Conservation (phyloP, 2,888 invertebrate genomes). For the Ectemnius lituratus region DNA sequence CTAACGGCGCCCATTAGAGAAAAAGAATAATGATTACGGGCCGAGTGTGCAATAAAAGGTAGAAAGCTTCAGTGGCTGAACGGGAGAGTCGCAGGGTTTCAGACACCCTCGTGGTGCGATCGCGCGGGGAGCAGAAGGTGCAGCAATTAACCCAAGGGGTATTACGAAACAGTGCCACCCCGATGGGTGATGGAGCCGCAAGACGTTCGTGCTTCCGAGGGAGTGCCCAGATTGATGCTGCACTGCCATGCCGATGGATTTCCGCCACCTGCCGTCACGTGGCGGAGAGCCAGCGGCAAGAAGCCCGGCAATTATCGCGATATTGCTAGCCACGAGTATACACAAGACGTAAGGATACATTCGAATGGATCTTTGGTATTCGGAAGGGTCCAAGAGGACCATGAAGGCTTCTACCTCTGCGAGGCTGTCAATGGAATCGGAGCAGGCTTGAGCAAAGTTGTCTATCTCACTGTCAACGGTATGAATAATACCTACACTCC, state of each 20-base stretch:
- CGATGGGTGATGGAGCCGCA: slow-evolving; percentile 94
- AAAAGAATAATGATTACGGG: neutral
- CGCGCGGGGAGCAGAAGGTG: slow-evolving; percentile 27
- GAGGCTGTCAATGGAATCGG: slow-evolving; percentile 96
- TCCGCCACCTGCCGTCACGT: slow-evolving; percentile 91
- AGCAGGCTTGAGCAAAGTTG: slow-evolving; percentile 93
- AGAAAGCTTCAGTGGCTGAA: neutral
- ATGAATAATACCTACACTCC: slow-evolving; percentile 43
- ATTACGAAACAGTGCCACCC: slow-evolving; percentile 85
- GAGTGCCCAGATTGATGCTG: slow-evolving; percentile 80
- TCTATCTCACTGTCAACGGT: slow-evolving; percentile 94
- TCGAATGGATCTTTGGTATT: slow-evolving; percentile 92
- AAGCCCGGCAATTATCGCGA: slow-evolving; percentile 75
- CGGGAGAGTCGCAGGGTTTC: slow-evolving; percentile 27
- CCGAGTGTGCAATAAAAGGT: slow-evolving; percentile 2
- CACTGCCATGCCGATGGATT: slow-evolving; percentile 96
- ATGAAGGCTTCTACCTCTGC: slow-evolving; percentile 94
- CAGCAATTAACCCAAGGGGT: slow-evolving; percentile 8
- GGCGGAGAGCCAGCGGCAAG: slow-evolving; percentile 92
- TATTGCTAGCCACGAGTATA: slow-evolving; percentile 73
- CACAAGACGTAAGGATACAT: slow-evolving; percentile 78
- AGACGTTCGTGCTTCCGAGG: slow-evolving; percentile 82
- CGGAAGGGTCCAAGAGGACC: slow-evolving; percentile 89
- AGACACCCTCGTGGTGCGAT: slow-evolving; percentile 33
- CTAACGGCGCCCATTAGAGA: slow-evolving; percentile 24